phyloP scores from a whole-genome alignment of 2,113 vertebrate species.

The Corynorhinus townsendii region DNA sequence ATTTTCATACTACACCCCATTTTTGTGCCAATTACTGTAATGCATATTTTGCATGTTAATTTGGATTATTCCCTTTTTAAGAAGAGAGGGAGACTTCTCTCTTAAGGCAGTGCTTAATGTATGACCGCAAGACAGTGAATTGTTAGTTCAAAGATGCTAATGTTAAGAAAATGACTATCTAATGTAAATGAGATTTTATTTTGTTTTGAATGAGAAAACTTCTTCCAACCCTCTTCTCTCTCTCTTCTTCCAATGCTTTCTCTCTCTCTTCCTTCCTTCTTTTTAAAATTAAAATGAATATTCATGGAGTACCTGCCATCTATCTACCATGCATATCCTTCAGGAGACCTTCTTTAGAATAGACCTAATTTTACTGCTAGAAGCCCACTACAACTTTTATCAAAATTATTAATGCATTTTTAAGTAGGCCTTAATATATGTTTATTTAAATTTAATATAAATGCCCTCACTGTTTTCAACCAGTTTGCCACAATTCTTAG shows the following conservation, averaged over 20 bases:
- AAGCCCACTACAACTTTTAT: not conserved
- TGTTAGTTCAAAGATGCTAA: not conserved
- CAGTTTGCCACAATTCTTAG: not conserved
- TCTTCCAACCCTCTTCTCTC: not conserved
- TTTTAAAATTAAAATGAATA: slow-evolving; percentile 26
- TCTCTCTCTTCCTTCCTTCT: not conserved
- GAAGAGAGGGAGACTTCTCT: not conserved
- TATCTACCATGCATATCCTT: not conserved
- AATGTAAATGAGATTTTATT: slow-evolving; percentile 31
- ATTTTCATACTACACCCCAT: not conserved
- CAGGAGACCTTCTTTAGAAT: not conserved
- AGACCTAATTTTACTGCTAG: not conserved
- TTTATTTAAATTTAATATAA: not conserved
- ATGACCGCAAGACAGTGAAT: not conserved
- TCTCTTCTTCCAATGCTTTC: accelerated
- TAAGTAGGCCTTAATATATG: not conserved
- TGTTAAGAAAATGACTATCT: slow-evolving; percentile 12
- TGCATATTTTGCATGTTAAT: not conserved
- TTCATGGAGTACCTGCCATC: not conserved
- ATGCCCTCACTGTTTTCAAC: not conserved
- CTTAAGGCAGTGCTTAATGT: not conserved
- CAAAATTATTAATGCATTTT: not conserved
- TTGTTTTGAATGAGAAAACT: not conserved
- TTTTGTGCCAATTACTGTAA: not conserved
- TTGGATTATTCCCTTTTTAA: not conserved